Conservation (phyloP, 2,888 invertebrate species). For the Pristionchus entomophagus region DNA sequence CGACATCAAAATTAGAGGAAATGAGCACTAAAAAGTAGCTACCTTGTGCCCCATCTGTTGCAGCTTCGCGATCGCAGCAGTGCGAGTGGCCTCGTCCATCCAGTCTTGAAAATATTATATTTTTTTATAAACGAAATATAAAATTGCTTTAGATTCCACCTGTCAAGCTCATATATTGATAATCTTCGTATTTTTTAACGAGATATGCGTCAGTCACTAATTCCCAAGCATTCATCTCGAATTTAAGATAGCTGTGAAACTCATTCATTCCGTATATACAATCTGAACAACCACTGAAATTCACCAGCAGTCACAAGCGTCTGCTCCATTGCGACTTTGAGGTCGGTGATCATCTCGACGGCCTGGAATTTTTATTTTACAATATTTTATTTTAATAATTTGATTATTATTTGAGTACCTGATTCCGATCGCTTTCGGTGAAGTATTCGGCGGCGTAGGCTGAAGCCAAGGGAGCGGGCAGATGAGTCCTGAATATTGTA, state of each 20-base stretch:
- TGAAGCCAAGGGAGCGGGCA: conserved; percentile 66
- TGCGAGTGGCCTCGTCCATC: conserved; percentile 71
- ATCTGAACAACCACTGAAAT: too few species aligned
- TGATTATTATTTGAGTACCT: conserved; percentile 34
- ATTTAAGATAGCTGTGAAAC: too few species aligned
- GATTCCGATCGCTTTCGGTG: conserved; percentile 52
- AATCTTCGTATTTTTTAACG: too few species aligned
- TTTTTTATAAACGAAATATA: not conserved
- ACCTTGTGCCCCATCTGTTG: conserved; percentile 66
- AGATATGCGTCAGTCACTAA: too few species aligned
- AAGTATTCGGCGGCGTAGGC: conserved; percentile 65
- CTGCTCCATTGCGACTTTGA: conserved; percentile 64
- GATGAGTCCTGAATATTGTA: conserved; percentile 48
- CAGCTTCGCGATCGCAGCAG: conserved; percentile 65
- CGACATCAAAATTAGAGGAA: too few species aligned
- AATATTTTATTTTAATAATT: not conserved
- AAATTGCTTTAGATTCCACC: not conserved
- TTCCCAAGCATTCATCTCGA: too few species aligned
- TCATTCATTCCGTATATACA: too few species aligned
- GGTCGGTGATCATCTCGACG: conserved; percentile 61
- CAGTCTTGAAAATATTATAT: conserved; percentile 58
- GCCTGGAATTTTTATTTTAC: conserved; percentile 52
- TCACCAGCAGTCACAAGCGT: conserved; percentile 57
- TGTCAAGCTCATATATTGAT: too few species aligned
- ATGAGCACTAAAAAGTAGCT: too few species aligned